Evolutionary conservation across 92 coral and sea anemone species (phyloP).

Genomic region (Parazoanthus darwini): DNA sequence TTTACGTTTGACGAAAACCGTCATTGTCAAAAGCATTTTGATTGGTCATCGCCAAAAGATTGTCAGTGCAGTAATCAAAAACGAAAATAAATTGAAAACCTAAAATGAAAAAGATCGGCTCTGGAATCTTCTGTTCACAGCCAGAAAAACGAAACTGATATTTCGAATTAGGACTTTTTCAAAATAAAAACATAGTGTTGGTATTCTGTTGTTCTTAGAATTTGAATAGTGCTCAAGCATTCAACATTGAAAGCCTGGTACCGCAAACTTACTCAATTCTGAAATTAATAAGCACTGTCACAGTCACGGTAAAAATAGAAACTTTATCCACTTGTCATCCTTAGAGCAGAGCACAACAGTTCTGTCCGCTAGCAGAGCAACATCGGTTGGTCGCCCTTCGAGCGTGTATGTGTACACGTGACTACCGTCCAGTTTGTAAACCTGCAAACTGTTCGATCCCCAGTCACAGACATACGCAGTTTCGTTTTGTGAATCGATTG

Average conservation of each 20-base stretch:
- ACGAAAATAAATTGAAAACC: background rate
- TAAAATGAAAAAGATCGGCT: background rate
- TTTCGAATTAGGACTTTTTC: background rate
- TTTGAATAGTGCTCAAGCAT: background rate
- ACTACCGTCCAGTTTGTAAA: conserved; percentile 68
- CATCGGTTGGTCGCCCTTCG: conserved; percentile 86
- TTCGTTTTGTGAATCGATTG: conserved; percentile 52
- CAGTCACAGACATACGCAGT: conserved; percentile 77
- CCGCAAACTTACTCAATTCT: background rate
- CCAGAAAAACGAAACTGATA: background rate
- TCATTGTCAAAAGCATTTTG: background rate
- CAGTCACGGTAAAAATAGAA: conserved; percentile 23
- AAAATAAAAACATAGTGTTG: too few relatives aligned
- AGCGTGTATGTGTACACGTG: conserved; percentile 68
- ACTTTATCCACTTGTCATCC: conserved; percentile 89
- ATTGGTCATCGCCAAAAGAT: background rate
- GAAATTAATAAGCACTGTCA: background rate
- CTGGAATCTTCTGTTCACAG: background rate
- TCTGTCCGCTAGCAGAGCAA: conserved; percentile 65
- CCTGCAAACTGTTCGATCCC: conserved; percentile 85
- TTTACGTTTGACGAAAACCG: background rate
- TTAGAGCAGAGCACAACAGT: conserved; percentile 78
- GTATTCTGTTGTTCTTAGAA: background rate
- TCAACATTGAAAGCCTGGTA: too few relatives aligned
- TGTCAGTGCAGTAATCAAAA: background rate